Evolutionary conservation across 2,113 vertebrate genomes (phyloP).

Genomic region (Barnardius zonarius): DNA sequence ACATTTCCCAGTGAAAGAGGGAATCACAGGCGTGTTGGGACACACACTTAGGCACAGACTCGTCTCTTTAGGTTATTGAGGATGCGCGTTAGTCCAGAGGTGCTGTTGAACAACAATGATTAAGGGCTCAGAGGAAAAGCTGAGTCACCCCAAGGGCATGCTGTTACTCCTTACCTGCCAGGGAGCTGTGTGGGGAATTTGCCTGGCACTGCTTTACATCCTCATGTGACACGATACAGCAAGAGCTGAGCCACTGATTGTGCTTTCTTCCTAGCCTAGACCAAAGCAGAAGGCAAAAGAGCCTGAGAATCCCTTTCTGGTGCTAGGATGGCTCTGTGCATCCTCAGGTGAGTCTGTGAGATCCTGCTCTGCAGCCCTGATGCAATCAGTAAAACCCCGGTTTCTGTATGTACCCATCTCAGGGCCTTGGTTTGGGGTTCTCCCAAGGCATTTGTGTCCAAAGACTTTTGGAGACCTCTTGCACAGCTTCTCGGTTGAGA

Average conservation of each 20-base stretch:
- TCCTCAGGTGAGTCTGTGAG: background rate
- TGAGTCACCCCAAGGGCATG: conserved; percentile 33
- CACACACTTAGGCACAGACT: background rate
- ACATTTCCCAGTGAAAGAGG: background rate
- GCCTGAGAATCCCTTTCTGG: background rate
- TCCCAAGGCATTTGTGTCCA: background rate
- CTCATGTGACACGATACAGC: background rate
- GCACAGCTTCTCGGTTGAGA: background rate
- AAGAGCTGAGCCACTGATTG: background rate
- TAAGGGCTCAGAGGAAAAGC: background rate
- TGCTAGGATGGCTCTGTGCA: background rate
- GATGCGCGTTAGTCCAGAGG: background rate
- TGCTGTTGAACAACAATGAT: background rate
- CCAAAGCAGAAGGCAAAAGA: background rate
- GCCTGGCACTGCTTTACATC: background rate
- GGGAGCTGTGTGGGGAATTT: background rate
- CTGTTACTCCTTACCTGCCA: background rate
- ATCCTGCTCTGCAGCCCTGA: background rate
- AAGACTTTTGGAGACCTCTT: background rate
- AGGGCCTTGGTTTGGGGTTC: background rate
- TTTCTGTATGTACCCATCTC: background rate
- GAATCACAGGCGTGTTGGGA: background rate
- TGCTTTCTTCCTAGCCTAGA: background rate
- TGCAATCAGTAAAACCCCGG: fast-evolving
- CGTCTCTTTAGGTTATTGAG: background rate